phyloP scores from a whole-genome alignment of 1,140 invertebrate genomes.

The Theocolax elegans region DNA sequence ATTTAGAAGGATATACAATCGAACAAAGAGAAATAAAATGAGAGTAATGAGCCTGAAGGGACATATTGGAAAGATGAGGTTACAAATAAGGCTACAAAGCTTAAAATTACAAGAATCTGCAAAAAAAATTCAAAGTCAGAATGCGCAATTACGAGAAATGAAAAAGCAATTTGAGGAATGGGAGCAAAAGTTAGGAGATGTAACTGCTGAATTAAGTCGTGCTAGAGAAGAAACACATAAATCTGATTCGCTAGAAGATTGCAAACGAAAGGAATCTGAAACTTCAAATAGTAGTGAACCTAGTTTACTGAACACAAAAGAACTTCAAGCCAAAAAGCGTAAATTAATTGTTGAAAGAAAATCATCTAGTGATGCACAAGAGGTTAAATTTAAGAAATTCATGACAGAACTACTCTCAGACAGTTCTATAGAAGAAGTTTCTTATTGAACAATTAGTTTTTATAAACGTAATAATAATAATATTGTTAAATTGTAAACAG shows the following conservation, averaged over 20 bases:
- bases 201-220: constrained; percentile 67
- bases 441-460: constrained; percentile 3
- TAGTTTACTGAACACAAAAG: constrained; percentile 51
- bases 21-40: constrained; percentile 60
- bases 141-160: constrained; percentile 67
- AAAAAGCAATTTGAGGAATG: constrained; percentile 70
- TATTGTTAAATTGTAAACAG: constrained; percentile 9
- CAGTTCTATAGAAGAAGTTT: constrained; percentile 19
- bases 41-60: constrained; percentile 51
- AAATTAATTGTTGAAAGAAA: constrained; percentile 65
- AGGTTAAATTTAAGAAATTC: constrained; percentile 64
- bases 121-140: constrained; percentile 66
- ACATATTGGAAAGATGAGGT: constrained; percentile 57
- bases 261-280: constrained; percentile 58
- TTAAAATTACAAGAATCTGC: constrained; percentile 67
- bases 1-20: constrained; percentile 60
- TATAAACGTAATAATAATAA: constrained; percentile 2
- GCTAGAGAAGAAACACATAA: constrained; percentile 64
- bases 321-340: constrained; percentile 61
- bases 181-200: constrained; percentile 69
- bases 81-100: constrained; percentile 65
- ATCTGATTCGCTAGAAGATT: constrained; percentile 54
- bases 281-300: constrained; percentile 48
- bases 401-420: constrained; percentile 48
- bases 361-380: constrained; percentile 56